Percentiles rank a stretch among this genome's conserved stretches.
These are phyloP conservation scores for Amphimedon queenslandica DNA, from an alignment of 37 sponge, comb jelly and placozoan genomes.

Conservation along the genomic window DNA sequence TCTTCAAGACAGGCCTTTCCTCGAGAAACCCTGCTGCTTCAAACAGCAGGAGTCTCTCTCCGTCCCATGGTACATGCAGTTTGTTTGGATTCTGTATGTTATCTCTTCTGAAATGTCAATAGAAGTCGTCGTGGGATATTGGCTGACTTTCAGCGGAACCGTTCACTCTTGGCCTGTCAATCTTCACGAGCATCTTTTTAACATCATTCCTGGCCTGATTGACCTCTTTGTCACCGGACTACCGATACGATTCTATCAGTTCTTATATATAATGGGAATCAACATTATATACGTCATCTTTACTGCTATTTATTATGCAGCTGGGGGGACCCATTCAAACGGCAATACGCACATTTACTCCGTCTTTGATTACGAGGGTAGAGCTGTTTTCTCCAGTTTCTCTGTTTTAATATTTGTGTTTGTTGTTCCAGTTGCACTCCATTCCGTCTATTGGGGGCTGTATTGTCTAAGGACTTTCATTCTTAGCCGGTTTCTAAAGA, in stretches of 20 bases:
- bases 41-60: background rate
- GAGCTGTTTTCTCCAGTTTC: constrained; percentile 12
- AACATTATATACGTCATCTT: constrained; percentile 25
- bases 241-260: constrained; percentile 18
- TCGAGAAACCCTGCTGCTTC: background rate
- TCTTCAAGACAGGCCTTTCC: background rate
- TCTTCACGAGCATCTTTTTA: constrained; percentile 22
- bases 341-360: constrained; percentile 29
- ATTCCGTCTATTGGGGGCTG: constrained; percentile 5
- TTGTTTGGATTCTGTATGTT: constrained; percentile 20
- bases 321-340: constrained; percentile 18
- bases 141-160: background rate
- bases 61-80: constrained; percentile 26
- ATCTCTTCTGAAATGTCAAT: background rate
- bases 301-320: constrained; percentile 33
- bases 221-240: constrained; percentile 24
- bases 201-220: constrained; percentile 12
- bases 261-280: background rate
- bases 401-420: background rate
- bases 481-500: no score
- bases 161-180: background rate
- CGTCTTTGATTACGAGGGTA: constrained; percentile 28
- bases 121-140: constrained; percentile 26
- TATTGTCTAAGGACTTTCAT: background rate
- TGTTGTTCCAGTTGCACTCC: constrained; percentile 14